Percentiles rank a stretch among this genome's conserved stretches.
Conservation (phyloP, 2,888 invertebrate genomes). For the Aphrophora alni region DNA sequence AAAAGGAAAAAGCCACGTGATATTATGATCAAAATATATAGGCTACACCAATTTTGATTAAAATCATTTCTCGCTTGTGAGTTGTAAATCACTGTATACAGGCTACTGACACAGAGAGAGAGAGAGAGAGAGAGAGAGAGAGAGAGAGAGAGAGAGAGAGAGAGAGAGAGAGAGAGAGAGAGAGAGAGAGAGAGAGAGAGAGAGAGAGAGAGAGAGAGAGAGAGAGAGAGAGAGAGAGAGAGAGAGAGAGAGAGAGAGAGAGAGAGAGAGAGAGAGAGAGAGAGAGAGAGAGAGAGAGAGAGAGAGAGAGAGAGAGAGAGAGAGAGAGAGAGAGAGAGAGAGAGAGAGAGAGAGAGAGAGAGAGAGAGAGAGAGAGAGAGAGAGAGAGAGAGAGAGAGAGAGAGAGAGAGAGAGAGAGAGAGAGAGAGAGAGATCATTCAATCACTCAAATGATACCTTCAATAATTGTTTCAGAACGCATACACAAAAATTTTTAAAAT, state of each 20-base stretch:
- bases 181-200: conserved; percentile 13
- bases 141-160: conserved; percentile 13
- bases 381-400: conserved; percentile 13
- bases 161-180: conserved; percentile 13
- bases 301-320: conserved; percentile 13
- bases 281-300: conserved; percentile 13
- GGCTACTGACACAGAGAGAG: background rate
- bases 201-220: conserved; percentile 13
- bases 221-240: conserved; percentile 13
- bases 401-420: conserved; percentile 13
- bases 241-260: conserved; percentile 13
- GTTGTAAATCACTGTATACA: no score
- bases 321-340: conserved; percentile 13
- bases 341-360: conserved; percentile 13
- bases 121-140: conserved; percentile 13
- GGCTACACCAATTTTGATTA: no score
- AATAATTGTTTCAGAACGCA: no score
- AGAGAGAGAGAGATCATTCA: conserved; percentile 3
- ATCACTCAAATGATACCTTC: no score
- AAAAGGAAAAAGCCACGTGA: no score
- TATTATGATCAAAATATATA: no score
- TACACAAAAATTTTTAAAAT: no score
- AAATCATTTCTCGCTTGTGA: no score
- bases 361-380: conserved; percentile 13
- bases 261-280: conserved; percentile 9